Base-by-base conservation (phyloP, 1,140 invertebrate genomes). In the Tetragonula clypearis region DNA sequence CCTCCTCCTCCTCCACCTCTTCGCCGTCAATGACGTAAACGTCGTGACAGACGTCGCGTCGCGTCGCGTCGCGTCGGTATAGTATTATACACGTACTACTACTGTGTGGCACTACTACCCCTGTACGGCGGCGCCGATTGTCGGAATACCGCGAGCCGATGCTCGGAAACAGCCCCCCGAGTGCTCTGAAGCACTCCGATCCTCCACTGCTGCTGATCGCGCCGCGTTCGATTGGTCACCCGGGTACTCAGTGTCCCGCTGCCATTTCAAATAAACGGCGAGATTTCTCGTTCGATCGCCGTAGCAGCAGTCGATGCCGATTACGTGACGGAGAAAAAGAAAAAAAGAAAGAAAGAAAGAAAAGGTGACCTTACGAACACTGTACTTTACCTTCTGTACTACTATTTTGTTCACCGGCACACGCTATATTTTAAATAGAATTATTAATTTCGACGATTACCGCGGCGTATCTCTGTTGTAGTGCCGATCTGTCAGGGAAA, bases 111-210 rank as follows among this genome's bases (percentile, higher is more conserved):
- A 41, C 41, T 9, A 49, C 41, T 35, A 35, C 35, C 35, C 3
- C 35, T 49, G 41, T 49, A 49, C 41, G 35, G 41, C 41, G 5
- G 26, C 56, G 74, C 17, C 56, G 74, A 60, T 60, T 60, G 74
- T 60, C 19, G 35, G 14, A 35, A 35, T 35, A 19, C 60, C 56
- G 55, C 26, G 55, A 77, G 58, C 30, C 55, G 58, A 62, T 77
- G 75, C 75, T 77, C 75, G 75, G 58, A 62, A 60, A 62, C 73
- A 55, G 53, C 73, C 9, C 26, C n/a, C 49, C 23, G 75, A 77
- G 75, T 41, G 35, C 35, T 41, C 55, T 77, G 30, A n/a, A 77
- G 75, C 35, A 65, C 35, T 35, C 23, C 58, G 75, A 65, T 77
- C 15, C 56, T 41, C 35, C 21, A 21, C n/a, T n/a, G 30, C 12